phyloP scores from a whole-genome alignment of 2,888 invertebrate genomes.

The Eristalis arbustorum region DNA sequence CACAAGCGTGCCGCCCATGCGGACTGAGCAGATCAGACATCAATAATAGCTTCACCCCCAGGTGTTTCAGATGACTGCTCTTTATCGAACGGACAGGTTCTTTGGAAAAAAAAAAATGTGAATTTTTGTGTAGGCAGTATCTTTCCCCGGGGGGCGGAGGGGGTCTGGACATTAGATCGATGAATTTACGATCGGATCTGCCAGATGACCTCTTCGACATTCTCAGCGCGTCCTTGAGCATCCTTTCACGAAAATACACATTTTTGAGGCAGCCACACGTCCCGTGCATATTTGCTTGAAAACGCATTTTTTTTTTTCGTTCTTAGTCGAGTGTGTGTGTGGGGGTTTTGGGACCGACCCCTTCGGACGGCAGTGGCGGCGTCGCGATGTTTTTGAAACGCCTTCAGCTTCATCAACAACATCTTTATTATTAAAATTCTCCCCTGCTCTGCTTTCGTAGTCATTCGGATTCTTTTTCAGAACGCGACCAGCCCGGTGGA shows the following conservation, averaged over 20 bases:
- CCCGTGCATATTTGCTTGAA: slow-evolving; percentile 12
- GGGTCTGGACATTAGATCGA: not conserved
- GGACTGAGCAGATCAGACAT: not conserved
- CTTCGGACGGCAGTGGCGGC: not conserved
- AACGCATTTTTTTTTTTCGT: slow-evolving; percentile 20
- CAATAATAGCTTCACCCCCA: not conserved
- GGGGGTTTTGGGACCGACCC: too few relatives aligned
- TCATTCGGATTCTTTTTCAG: not conserved
- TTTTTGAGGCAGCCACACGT: not conserved
- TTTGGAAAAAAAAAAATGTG: not conserved
- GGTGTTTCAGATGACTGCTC: not conserved
- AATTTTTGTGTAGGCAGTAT: not conserved
- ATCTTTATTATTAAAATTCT: slow-evolving; percentile 21
- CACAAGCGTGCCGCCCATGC: too few relatives aligned
- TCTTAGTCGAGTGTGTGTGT: too few relatives aligned
- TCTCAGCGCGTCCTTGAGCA: not conserved
- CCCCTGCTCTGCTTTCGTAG: not conserved
- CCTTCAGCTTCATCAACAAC: slow-evolving; percentile 24
- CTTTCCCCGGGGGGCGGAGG: too few relatives aligned
- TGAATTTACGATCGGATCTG: not conserved
- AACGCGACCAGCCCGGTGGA: not conserved
- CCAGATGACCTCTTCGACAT: not conserved
- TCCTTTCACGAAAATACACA: not conserved
- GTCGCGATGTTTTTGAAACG: slow-evolving; percentile 9
- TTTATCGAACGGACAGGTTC: not conserved